Percentiles rank a stretch among this genome's conserved stretches.
Evolutionary conservation across 2,888 invertebrate species (phyloP).

Genomic region (Tachina lurida): DNA sequence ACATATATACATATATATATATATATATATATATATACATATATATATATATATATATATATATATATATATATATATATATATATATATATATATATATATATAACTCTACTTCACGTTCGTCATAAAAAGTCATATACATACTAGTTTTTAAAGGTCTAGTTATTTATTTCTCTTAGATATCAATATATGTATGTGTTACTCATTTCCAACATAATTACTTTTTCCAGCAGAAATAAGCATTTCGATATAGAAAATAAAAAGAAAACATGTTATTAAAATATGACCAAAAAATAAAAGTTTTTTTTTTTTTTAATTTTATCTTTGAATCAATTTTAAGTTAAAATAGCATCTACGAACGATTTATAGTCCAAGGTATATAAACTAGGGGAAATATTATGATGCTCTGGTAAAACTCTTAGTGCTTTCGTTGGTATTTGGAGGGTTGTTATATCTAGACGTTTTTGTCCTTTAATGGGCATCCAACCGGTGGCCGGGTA

Average conservation of each 20-base stretch:
- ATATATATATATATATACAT: neutral
- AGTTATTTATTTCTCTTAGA: constrained; percentile 43
- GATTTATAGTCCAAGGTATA: constrained; percentile 67
- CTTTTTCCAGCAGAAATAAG: constrained; percentile 31
- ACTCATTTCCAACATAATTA: constrained; percentile 44
- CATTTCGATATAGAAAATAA: constrained; percentile 47
- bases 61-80: too few relatives aligned
- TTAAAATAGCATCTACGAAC: constrained; percentile 51
- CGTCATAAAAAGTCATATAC: constrained; percentile 16
- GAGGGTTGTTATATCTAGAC: constrained; percentile 47
- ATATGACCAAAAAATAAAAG: neutral
- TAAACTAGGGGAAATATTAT: constrained; percentile 59
- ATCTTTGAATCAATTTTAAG: neutral
- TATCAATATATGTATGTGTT: constrained; percentile 51
- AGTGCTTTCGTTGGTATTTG: constrained; percentile 11
- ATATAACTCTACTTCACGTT: constrained; percentile 1
- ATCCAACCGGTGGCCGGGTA: constrained; percentile 89
- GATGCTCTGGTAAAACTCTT: constrained; percentile 38
- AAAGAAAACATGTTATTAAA: neutral
- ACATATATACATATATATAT: too few relatives aligned
- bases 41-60: neutral
- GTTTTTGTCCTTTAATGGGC: constrained; percentile 85
- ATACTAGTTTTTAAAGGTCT: constrained; percentile 47
- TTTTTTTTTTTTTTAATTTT: neutral
- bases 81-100: too few relatives aligned